These are phyloP conservation scores for Fregetta grallaria DNA, from an alignment of 2,113 vertebrate genomes.

Conservation along the genomic window DNA sequence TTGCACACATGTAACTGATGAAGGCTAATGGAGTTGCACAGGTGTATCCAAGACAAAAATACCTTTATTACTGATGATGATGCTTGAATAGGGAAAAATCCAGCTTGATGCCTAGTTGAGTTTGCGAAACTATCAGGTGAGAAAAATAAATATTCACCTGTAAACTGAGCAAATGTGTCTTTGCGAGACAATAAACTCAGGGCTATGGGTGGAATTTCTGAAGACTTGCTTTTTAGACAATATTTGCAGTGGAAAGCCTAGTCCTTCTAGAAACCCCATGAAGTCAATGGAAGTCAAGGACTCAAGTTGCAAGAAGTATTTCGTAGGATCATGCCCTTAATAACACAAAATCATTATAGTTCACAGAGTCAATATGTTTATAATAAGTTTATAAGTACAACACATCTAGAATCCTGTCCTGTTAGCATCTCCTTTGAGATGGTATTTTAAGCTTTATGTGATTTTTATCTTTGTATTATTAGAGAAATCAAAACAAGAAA, in stretches of 20 bases:
- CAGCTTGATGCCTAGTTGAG: conserved; percentile 21
- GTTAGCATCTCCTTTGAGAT: conserved; percentile 3
- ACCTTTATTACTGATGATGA: conserved; percentile 41
- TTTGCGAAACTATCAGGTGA: conserved; percentile 35
- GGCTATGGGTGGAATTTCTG: neutral
- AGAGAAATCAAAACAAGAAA: conserved; percentile 22
- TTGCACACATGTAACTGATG: conserved; percentile 20
- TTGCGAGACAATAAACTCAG: neutral
- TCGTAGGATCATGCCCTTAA: conserved; percentile 3
- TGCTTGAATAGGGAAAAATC: conserved; percentile 38
- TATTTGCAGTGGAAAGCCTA: neutral
- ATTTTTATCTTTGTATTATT: neutral
- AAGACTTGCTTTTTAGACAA: neutral
- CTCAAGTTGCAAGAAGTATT: neutral
- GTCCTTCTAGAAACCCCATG: neutral
- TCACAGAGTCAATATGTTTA: neutral
- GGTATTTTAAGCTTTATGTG: neutral
- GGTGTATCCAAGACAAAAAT: conserved; percentile 45
- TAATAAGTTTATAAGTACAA: conserved; percentile 11
- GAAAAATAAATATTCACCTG: conserved; percentile 38
- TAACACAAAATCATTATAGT: conserved; percentile 4
- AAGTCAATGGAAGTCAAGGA: neutral
- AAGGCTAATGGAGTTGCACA: conserved; percentile 41
- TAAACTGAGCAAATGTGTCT: conserved; percentile 13
- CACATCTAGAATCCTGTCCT: neutral